Evolutionary conservation across 2,797 vertebrate species (phyloP), one percentile per base, ranked within the genome.

Genomic region (Catharus ustulatus): DNA sequence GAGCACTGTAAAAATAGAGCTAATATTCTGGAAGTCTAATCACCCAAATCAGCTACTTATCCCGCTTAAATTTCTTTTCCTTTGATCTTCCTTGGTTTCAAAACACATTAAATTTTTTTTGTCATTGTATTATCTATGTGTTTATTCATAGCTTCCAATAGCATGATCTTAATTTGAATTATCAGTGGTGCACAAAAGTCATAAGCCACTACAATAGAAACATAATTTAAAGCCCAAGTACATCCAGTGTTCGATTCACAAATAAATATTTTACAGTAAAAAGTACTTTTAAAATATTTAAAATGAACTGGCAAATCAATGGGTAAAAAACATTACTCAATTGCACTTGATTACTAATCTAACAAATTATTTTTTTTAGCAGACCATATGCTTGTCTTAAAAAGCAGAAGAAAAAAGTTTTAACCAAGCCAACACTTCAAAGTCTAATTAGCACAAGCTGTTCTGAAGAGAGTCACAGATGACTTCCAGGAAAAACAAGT

Each of bases 321-420:
- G 64, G 59, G 34, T 51, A 81, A 95, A 93, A 73, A 67, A 71
- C 24, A 75, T 61, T 89, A 84, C 57, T 73, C 59, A 89, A 61
- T 26, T 38, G 27, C 42, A 91, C 72, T 93, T 95, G 18, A 85
- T 93, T 92, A 63, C 42, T 84, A 75, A 78, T 81, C 83, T 94
- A 92, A 95, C 26, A 90, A 85, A 49, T 29, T 0, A 22, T 2
- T 27, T 68, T 71, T 67, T 81, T 84, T 36, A 93, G 80, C 36
- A 95, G 46, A n/a, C n/a, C 74, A 96, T 83, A 85, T 88, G 71
- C 64, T 96, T 93, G 85, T 86, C 80, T 94, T 95, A 89, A 95
- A 77, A 79, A 67, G 46, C 43, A 57, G 29, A 34, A 38, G 34
- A 63, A 67, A 67, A 93, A 93, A 46, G 43, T 75, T 95, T 95